Evolutionary conservation across 2,888 invertebrate species (phyloP).

Genomic region (Branchipolynoe longqiensis): DNA sequence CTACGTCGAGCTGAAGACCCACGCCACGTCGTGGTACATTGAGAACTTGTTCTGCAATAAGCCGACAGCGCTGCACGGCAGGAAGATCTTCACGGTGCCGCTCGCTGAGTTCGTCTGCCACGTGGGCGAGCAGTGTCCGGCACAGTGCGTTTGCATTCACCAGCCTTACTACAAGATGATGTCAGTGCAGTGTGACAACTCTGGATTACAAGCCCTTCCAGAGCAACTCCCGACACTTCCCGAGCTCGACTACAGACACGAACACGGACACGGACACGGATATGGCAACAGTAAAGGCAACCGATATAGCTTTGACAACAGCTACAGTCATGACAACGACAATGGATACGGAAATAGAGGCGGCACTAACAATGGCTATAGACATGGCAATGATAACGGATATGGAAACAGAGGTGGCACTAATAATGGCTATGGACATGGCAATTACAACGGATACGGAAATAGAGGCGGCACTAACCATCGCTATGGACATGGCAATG

Average conservation of each 20-base stretch:
- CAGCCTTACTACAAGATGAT: not conserved
- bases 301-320: too few relatives aligned
- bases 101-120: not conserved
- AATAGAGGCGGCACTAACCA: too few relatives aligned
- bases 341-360: too few relatives aligned
- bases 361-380: too few relatives aligned
- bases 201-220: not conserved
- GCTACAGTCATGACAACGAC: too few relatives aligned
- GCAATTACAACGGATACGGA: too few relatives aligned
- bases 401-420: too few relatives aligned
- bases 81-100: not conserved
- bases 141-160: not conserved
- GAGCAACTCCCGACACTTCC: conserved; percentile 5
- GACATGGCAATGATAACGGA: too few relatives aligned
- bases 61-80: not conserved
- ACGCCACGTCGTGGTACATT: not conserved
- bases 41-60: not conserved
- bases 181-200: not conserved
- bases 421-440: too few relatives aligned
- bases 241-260: not conserved
- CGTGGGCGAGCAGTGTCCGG: conserved; percentile 12
- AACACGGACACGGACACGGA: not conserved
- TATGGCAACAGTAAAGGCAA: not conserved
- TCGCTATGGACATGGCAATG: too few relatives aligned
- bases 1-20: not conserved